phyloP scores from a whole-genome alignment of 1,140 invertebrate species.

The Zaprionus capensis region DNA sequence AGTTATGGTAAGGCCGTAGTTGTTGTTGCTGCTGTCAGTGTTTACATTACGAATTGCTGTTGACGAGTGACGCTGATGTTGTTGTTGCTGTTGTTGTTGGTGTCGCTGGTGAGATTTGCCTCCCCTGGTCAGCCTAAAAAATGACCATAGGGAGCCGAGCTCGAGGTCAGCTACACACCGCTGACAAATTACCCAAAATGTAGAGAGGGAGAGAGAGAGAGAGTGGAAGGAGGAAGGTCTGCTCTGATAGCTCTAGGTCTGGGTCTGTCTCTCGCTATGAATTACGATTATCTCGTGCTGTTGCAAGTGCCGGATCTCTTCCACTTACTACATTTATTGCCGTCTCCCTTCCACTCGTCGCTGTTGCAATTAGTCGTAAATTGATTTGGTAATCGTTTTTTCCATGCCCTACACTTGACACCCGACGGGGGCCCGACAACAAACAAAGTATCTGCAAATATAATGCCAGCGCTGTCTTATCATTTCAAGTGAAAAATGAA shows the following conservation, averaged over 20 bases:
- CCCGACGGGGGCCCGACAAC: slow-evolving; percentile 10
- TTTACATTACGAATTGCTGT: slow-evolving; percentile 11
- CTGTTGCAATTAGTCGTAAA: slow-evolving; percentile 48
- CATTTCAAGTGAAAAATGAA: slow-evolving; percentile 18
- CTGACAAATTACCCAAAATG: slow-evolving; percentile 42
- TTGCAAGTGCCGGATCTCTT: slow-evolving; percentile 4
- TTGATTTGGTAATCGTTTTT: slow-evolving; percentile 51
- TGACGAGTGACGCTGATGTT: not conserved
- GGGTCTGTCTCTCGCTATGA: not conserved
- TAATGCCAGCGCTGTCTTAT: not conserved
- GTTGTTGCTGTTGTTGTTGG: not conserved
- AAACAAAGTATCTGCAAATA: slow-evolving; percentile 9
- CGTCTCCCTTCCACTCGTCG: not conserved
- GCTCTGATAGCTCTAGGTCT: not conserved
- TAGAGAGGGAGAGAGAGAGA: not conserved
- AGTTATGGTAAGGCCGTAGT: slow-evolving; percentile 35
- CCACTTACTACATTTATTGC: not conserved
- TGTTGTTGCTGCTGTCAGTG: not conserved
- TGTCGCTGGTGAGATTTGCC: slow-evolving; percentile 19
- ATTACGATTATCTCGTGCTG: slow-evolving; percentile 32
- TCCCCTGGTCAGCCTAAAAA: slow-evolving; percentile 45
- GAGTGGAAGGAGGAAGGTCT: not conserved
- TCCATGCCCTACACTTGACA: slow-evolving; percentile 39
- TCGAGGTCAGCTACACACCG: slow-evolving; percentile 41
- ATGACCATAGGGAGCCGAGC: slow-evolving; percentile 44